Base-by-base conservation (phyloP, 2,113 vertebrate genomes). In the Gracilinanus agilis region DNA sequence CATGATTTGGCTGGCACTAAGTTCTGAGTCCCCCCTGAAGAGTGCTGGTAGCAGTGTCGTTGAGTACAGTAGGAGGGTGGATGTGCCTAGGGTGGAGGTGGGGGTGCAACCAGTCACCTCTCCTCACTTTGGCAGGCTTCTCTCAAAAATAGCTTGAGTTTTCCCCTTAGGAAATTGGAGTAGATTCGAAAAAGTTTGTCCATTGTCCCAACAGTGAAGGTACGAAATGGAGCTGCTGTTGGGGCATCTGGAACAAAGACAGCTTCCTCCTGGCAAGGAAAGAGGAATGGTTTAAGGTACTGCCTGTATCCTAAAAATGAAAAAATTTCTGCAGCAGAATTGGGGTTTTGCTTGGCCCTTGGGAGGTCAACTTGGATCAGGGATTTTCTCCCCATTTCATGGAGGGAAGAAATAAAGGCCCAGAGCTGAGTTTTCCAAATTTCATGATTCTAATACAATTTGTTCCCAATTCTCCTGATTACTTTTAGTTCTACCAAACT, bases 111-210 rank as follows among this genome's bases (percentile, higher is more conserved):
- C 0, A 27, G 95, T 98, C 98, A 98, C 98, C 98, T 97, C 94
- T 96, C 96, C 53, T 61, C 95, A 54, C 44, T 97, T 90, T 92
- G 92, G 92, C 98, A 98, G 56, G 93, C 97, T 21, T 97, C 95
- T 49, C 92, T 96, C 0, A 97, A 56, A 55, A 97, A 98, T 25
- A 98, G 44, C 53, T 96, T 98, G 96, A 97, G 97, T 89, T 98
- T 97, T 10, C 98, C 98, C 3, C 98, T 95, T 44, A 98, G 96
- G 89, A 98, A 98, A 90, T 98, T 98, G 96, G 98, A 97, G 94
- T 98, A 97, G 90, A 97, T 49, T 24, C 75, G 97, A 94, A 98
- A 97, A 88, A 98, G 97, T 56, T 98, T 98, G 91, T 95, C 55
- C 88, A 97, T 88, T 24, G 96, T 95, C 90, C 96, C 97, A 3